Evolutionary conservation across 53 echinoderm and acorn worm genomes (phyloP).

Genomic region (Holothuria scabra): DNA sequence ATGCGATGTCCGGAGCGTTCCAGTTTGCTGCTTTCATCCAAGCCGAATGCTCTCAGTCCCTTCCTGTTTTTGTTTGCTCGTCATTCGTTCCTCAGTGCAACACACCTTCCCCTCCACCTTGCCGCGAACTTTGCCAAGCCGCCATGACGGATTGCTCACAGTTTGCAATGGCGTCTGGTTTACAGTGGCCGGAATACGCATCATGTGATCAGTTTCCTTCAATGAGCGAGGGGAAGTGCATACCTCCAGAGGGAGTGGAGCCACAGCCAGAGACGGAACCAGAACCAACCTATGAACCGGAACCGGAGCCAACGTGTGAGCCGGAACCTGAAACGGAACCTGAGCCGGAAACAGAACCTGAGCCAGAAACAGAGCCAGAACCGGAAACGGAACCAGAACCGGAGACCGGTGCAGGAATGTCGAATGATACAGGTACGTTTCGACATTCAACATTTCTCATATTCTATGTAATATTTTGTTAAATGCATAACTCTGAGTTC

Average conservation of each 20-base stretch:
- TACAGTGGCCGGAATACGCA: conserved; percentile 44
- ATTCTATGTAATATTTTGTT: too few species aligned
- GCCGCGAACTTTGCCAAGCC: conserved; percentile 49
- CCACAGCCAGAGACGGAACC: background rate
- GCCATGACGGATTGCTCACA: conserved; percentile 55
- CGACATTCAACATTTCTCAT: too few species aligned
- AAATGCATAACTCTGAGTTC: too few species aligned
- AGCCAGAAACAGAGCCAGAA: conserved; percentile 5
- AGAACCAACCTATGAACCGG: background rate
- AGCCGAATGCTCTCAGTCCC: conserved; percentile 42
- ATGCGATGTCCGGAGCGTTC: conserved; percentile 27
- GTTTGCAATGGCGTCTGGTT: background rate
- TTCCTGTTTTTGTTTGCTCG: conserved; percentile 54
- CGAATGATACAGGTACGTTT: conserved; percentile 7
- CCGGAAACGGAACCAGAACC: conserved; percentile 2
- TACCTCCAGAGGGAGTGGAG: background rate
- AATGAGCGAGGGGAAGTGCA: conserved; percentile 16
- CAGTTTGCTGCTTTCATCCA: conserved; percentile 33
- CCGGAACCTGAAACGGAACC: background rate
- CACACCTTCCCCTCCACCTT: conserved; percentile 1
- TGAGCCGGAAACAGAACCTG: background rate
- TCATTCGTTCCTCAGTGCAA: conserved; percentile 38
- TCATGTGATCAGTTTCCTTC: conserved; percentile 56
- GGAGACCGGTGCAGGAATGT: background rate
- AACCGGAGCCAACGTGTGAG: background rate